Evolutionary conservation across 1,140 invertebrate genomes (phyloP).

Genomic region (Matsumurasca onukii): DNA sequence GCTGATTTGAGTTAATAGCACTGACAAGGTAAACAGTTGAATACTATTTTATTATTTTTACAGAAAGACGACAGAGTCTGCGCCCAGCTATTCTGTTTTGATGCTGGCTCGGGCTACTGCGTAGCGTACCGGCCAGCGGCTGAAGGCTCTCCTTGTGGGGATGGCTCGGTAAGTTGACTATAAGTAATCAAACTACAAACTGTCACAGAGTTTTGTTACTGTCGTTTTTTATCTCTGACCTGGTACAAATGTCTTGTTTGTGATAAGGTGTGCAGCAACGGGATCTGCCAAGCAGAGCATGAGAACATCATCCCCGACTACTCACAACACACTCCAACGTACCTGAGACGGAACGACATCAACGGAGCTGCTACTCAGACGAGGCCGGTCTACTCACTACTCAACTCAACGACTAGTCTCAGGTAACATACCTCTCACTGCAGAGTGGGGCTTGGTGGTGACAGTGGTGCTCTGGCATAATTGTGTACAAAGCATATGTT

Average conservation of each 20-base stretch:
- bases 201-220: no score
- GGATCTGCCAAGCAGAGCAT: constrained; percentile 85
- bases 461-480: neutral
- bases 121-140: constrained; percentile 93
- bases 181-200: no score
- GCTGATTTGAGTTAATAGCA: no score
- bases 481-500: neutral
- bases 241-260: neutral
- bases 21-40: no score
- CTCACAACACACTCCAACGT: constrained; percentile 79
- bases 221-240: neutral
- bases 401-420: constrained; percentile 36
- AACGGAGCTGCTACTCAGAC: constrained; percentile 36
- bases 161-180: constrained; percentile 81
- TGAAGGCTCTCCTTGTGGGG: constrained; percentile 90
- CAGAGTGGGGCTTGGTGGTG: neutral
- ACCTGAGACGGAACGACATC: constrained; percentile 58
- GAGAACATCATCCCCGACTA: constrained; percentile 94
- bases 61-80: constrained; percentile 93
- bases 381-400: constrained; percentile 33
- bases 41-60: no score
- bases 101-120: constrained; percentile 91
- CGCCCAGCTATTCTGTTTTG: constrained; percentile 94
- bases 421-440: neutral
- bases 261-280: constrained; percentile 84